Evolutionary conservation across 1,140 invertebrate species (phyloP).

Genomic region (Holotrichia oblita): DNA sequence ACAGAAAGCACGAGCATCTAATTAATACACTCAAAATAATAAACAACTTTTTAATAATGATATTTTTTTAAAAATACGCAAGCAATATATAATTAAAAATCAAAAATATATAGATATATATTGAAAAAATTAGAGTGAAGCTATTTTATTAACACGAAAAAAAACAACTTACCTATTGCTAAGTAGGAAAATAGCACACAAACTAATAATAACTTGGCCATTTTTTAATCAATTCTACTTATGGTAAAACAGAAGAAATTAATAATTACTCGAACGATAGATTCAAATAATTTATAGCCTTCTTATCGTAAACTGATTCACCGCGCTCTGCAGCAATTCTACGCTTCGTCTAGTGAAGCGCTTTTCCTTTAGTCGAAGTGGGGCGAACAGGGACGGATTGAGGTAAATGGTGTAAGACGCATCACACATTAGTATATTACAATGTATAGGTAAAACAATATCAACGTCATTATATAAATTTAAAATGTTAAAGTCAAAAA

Average conservation of each 20-base stretch:
- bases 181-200: background rate
- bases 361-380: constrained; percentile 1
- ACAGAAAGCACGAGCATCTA: background rate
- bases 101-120: background rate
- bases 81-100: background rate
- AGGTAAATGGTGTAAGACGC: background rate
- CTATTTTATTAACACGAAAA: background rate
- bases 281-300: background rate
- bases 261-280: background rate
- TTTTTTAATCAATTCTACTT: background rate
- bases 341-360: background rate
- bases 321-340: background rate
- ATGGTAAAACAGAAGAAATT: background rate
- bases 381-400: background rate
- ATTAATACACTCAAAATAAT: background rate
- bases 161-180: background rate
- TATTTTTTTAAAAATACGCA: background rate
- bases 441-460: background rate
- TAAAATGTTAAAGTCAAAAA: too few species aligned
- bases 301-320: constrained; percentile 17
- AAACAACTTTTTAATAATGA: background rate
- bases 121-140: background rate
- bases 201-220: background rate
- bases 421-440: background rate
- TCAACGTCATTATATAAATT: too few species aligned